These are phyloP conservation scores for Danio albolineatus DNA, from an alignment of 2,797 vertebrate genomes.

Conservation along the genomic window DNA sequence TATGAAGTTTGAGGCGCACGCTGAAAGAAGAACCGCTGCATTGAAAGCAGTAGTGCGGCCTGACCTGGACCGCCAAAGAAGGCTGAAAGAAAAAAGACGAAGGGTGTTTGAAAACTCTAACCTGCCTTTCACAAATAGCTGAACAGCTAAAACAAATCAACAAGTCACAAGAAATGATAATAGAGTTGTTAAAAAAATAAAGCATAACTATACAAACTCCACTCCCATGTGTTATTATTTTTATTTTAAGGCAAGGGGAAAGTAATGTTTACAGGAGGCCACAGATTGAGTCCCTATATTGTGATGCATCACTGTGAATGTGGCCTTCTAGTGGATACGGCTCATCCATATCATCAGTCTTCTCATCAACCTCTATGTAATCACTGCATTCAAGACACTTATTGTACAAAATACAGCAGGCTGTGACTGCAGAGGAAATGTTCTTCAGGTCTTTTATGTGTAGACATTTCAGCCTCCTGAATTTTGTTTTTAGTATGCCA, in stretches of 20 bases:
- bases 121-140: background rate
- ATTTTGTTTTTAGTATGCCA: slow-evolving; percentile 4
- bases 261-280: background rate
- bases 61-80: background rate
- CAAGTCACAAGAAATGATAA: too few species aligned
- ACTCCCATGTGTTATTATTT: too few species aligned
- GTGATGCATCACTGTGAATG: slow-evolving; percentile 13
- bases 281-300: slow-evolving; percentile 3
- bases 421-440: background rate
- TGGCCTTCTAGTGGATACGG: background rate
- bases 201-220: too few species aligned
- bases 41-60: background rate
- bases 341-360: background rate
- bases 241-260: too few species aligned
- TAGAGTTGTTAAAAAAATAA: too few species aligned
- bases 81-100: background rate
- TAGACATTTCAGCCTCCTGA: background rate
- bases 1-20: background rate
- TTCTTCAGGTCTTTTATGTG: background rate
- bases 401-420: background rate
- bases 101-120: background rate
- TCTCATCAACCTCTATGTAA: too few species aligned
- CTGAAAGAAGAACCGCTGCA: background rate
- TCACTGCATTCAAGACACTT: background rate
- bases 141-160: too few species aligned